These are phyloP conservation scores for Acanthosepion lycidas DNA, from an alignment of 2,888 invertebrate genomes.

Conservation along the genomic window DNA sequence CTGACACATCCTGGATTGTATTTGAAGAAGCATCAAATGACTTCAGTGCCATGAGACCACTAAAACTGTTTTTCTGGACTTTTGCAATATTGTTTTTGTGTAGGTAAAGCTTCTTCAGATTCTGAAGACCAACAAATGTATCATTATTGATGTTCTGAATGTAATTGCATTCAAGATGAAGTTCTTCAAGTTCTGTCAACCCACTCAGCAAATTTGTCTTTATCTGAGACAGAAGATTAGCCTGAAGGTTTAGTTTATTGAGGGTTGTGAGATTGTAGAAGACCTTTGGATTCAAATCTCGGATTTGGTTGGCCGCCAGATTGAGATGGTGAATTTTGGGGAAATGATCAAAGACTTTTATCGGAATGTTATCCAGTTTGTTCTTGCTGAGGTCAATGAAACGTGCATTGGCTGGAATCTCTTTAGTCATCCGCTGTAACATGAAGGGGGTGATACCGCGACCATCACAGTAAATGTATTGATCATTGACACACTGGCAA, in stretches of 20 bases:
- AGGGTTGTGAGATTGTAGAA: slow-evolving; percentile 13
- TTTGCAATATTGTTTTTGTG: slow-evolving; percentile 24
- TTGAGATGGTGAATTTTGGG: slow-evolving; percentile 35
- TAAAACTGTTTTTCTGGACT: slow-evolving; percentile 1
- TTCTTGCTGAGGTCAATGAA: slow-evolving; percentile 39
- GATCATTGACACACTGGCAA: slow-evolving; percentile 6
- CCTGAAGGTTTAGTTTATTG: slow-evolving; percentile 36
- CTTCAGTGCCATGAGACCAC: not conserved
- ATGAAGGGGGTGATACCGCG: slow-evolving; percentile 36
- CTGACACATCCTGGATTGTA: not conserved
- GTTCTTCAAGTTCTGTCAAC: slow-evolving; percentile 24
- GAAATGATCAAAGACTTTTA: slow-evolving; percentile 38
- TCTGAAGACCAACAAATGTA: not conserved
- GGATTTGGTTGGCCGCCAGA: slow-evolving; percentile 4
- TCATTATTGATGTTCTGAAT: slow-evolving; percentile 39
- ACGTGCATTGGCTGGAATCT: not conserved
- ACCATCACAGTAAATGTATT: not conserved
- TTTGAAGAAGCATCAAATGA: slow-evolving; percentile 8
- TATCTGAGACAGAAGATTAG: not conserved
- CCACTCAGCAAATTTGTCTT: not conserved
- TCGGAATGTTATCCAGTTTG: slow-evolving; percentile 13
- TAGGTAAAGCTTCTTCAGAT: slow-evolving; percentile 34
- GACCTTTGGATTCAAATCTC: not conserved
- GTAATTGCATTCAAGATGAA: slow-evolving; percentile 41
- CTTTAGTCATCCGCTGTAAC: slow-evolving; percentile 23